Evolutionary conservation across 2,888 invertebrate species (phyloP).

Genomic region (Lutraria lutraria): DNA sequence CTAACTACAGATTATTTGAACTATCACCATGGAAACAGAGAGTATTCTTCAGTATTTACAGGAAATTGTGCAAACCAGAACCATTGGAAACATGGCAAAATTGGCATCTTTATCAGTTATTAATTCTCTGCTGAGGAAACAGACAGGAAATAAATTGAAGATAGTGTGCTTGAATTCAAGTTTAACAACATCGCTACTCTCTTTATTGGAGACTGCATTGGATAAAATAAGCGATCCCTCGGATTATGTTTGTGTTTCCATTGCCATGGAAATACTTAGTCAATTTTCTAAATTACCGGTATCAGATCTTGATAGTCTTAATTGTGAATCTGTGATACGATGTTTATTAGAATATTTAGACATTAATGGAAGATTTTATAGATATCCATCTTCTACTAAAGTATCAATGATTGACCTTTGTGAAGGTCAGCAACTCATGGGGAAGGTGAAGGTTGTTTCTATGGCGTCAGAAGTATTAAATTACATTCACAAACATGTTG

Average conservation of each 20-base stretch:
- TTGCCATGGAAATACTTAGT: slow-evolving; percentile 69
- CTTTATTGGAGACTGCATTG: slow-evolving; percentile 62
- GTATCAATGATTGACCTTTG: slow-evolving; percentile 43
- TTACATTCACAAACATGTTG: slow-evolving; percentile 61
- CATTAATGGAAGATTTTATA: slow-evolving; percentile 59
- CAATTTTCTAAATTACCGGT: slow-evolving; percentile 67
- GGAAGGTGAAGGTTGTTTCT: slow-evolving; percentile 59
- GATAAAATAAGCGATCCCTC: slow-evolving; percentile 41
- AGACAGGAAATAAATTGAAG: slow-evolving; percentile 46
- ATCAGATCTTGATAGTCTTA: slow-evolving; percentile 60
- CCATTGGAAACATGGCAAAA: slow-evolving; percentile 52
- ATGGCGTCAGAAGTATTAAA: slow-evolving; percentile 64
- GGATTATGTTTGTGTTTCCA: slow-evolving; percentile 51
- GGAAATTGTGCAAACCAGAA: slow-evolving; percentile 46
- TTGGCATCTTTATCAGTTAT: slow-evolving; percentile 67
- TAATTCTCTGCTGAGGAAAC: slow-evolving; percentile 65
- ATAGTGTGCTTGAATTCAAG: slow-evolving; percentile 59
- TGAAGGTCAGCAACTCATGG: slow-evolving; percentile 73
- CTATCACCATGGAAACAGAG: slow-evolving; percentile 20
- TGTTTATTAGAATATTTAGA: slow-evolving; percentile 66
- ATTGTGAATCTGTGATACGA: slow-evolving; percentile 59
- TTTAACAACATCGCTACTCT: slow-evolving; percentile 58
- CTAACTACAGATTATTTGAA: background rate
- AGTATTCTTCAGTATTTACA: slow-evolving; percentile 60
- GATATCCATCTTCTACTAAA: slow-evolving; percentile 45